These are phyloP conservation scores for Vipera latastei DNA, from an alignment of 2,797 vertebrate genomes.

Conservation along the genomic window DNA sequence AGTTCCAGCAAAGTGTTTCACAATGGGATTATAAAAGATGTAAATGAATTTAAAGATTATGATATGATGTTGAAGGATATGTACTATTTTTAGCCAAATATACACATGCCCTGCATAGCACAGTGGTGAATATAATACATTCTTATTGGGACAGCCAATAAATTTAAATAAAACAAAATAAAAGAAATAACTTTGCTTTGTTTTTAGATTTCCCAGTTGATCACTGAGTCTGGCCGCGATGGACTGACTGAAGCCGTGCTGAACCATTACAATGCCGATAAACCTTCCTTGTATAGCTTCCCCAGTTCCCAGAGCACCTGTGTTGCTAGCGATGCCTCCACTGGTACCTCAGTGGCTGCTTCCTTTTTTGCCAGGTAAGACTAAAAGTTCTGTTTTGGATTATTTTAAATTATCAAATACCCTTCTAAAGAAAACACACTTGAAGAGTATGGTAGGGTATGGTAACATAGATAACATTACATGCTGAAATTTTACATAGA, in stretches of 20 bases:
- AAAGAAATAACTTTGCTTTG: constrained; percentile 7
- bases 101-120: neutral
- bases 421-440: neutral
- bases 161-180: neutral
- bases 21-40: constrained; percentile 34
- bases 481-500: neutral
- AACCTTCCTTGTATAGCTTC: constrained; percentile 72
- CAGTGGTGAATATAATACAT: neutral
- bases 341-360: constrained; percentile 86
- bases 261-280: constrained; percentile 88
- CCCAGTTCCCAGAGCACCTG: constrained; percentile 75
- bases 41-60: neutral
- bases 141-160: neutral
- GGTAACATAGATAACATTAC: neutral
- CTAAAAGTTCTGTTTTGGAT: neutral
- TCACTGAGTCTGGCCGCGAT: constrained; percentile 85
- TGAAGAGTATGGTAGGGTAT: neutral
- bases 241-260: constrained; percentile 82
- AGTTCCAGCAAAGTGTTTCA: constrained; percentile 14
- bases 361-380: constrained; percentile 97
- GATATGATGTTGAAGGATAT: neutral
- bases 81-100: neutral
- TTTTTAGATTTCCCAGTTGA: constrained; percentile 88
- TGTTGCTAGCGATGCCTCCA: constrained; percentile 72
- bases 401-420: neutral